A percentile compares a stretch with the other conserved stretches of the same genome.
Conservation (phyloP, 2,888 invertebrate genomes). For the Herminia tarsipennalis region DNA sequence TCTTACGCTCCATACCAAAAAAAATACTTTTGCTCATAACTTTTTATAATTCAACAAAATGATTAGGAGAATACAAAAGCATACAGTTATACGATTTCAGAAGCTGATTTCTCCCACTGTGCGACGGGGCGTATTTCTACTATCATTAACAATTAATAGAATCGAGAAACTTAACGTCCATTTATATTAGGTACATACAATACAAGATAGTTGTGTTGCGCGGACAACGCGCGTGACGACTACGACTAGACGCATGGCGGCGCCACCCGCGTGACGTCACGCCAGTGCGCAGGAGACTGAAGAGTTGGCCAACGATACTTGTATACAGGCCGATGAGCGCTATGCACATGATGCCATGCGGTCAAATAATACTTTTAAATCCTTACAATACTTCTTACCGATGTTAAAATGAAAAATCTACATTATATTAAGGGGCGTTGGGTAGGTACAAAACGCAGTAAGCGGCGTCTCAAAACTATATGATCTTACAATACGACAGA, state of each 20-base stretch:
- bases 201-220: slow-evolving; percentile 34
- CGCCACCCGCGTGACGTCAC: slow-evolving; percentile 2
- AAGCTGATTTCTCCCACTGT: no score
- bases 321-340: slow-evolving; percentile 14
- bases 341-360: slow-evolving; percentile 27
- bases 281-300: not conserved
- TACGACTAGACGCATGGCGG: slow-evolving; percentile 37
- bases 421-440: slow-evolving; percentile 47
- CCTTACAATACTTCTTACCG: slow-evolving; percentile 39
- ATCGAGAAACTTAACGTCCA: slow-evolving; percentile 72
- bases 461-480: slow-evolving; percentile 58
- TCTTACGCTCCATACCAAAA: no score
- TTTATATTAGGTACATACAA: slow-evolving; percentile 37
- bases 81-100: no score
- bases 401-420: slow-evolving; percentile 53
- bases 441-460: slow-evolving; percentile 54
- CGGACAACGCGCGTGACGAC: slow-evolving; percentile 35
- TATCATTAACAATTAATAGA: slow-evolving; percentile 65
- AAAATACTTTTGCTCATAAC: no score
- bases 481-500: slow-evolving; percentile 43
- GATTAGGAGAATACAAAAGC: no score
- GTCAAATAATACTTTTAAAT: slow-evolving; percentile 31
- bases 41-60: no score
- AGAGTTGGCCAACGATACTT: slow-evolving; percentile 17
- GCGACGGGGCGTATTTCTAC: slow-evolving; percentile 31